Base-by-base conservation (phyloP, 2,888 invertebrate species). In the Stratiomys singularior region DNA sequence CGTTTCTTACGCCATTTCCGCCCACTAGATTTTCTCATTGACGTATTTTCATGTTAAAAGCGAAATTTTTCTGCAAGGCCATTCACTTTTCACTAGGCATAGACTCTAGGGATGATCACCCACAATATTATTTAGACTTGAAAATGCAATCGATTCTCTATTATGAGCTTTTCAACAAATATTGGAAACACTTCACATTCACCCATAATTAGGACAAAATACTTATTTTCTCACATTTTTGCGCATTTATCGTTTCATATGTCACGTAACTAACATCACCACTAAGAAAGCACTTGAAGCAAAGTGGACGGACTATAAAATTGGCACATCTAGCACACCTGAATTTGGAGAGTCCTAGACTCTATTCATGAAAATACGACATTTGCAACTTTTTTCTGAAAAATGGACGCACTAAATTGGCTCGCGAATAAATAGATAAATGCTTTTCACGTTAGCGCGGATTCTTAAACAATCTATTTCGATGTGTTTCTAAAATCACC, bases 1-100 rank as follows among this genome's bases (percentile, higher is more conserved):
- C 37, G 37, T 37, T 37, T 69, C 64, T 77, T 79, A 79, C 77
- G 77, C 71, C 76, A 77, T 72, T 69, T 72, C 60, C 77, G 77
- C 79, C 79, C 79, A 79, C 79, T 47, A 71, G 52, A 47, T 44
- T 64, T 66, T 76, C 46, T 56, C 30, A 27, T 76, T 64, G 63
- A 76, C 64, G 64, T 63, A 76, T 46, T 13, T 60, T 23, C 11
- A 76, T 37, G 25, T 11, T 63, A 69, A 28, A 21, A 13, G 47
- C 21, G 69, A 47, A 46, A 30, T 69, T 69, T 47, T 37, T 47
- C 11, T 15, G 37, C 66, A 30, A 69, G 25, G 69, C 46, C 47
- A 72, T 21, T 37, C 1, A 37, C 25, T 37, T 18, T 18, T 69
- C 52, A n/a, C 52, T 18, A 13, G 15, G 52, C 52, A n/a, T 37